Conservation (phyloP, 1,140 invertebrate genomes). For the Heliconius hewitsoni region DNA sequence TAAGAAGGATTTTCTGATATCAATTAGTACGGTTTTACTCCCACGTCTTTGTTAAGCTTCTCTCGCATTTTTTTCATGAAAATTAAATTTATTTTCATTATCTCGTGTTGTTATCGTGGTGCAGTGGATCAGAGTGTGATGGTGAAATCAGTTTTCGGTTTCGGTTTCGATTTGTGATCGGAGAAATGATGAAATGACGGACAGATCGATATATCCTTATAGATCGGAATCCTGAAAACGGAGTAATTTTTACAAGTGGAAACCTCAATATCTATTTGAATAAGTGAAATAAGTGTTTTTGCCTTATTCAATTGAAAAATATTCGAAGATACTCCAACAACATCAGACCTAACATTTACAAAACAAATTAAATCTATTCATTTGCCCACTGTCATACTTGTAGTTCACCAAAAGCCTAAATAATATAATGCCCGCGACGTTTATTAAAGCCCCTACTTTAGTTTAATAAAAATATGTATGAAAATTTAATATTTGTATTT, state of each 20-base stretch:
- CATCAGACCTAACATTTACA: background rate
- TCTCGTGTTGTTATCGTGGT: background rate
- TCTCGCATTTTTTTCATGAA: background rate
- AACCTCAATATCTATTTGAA: no score
- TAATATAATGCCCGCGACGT: background rate
- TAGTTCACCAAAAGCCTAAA: background rate
- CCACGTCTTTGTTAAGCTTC: background rate
- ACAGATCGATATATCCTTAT: no score
- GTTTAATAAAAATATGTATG: background rate
- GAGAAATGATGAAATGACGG: no score
- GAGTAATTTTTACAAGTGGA: no score
- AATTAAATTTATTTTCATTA: background rate
- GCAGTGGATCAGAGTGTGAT: background rate
- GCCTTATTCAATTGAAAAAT: background rate
- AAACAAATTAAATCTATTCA: background rate
- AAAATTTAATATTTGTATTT: background rate
- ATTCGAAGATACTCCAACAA: background rate
- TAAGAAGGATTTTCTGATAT: conserved; percentile 22
- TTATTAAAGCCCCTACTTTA: background rate
- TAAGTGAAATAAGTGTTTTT: background rate
- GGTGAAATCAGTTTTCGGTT: background rate
- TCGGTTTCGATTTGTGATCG: background rate
- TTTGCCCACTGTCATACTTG: background rate
- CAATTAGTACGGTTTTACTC: conserved; percentile 6
- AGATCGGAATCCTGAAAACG: no score